Evolutionary conservation across 2,888 invertebrate species (phyloP), one percentile per base, ranked within the genome.

Genomic region (Eulithis prunata): DNA sequence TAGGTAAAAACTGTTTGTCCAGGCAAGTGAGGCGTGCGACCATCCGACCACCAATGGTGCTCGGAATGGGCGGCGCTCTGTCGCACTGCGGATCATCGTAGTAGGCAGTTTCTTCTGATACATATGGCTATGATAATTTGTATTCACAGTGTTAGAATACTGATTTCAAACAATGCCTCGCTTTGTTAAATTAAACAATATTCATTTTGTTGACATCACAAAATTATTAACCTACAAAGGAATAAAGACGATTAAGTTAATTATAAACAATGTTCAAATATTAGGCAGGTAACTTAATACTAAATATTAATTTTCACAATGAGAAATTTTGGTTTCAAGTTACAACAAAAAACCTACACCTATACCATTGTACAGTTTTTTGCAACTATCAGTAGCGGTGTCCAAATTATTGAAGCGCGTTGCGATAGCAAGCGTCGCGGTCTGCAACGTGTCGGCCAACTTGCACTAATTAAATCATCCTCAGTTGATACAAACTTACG

Each of bases 401-500:
- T 58, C 36, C 36, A 62, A 59, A 55, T 41, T 59, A 59, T 55
- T 36, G 4, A 28, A 57, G 10, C 53, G 41, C 45, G 49, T 45
- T 14, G 28, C 53, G 62, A 51, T 62, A 58, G 54, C 57, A 58
- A 49, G 56, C 65, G 46, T 52, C 52, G 65, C 55, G 62, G 65
- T 57, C 45, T 69, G 64, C 53, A 57, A 64, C 76, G 75, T 77
- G 75, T 76, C 80, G 71, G 66, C 71, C 66, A 65, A 70, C 64
- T 71, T 71, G 75, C 77, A 73, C 75, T 85, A 85, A 87, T 86
- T 85, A 85, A 87, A 87, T 87, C 83, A 85, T 85, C 78, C 82
- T 80, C 74, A 80, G 82, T 84, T 81, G 70, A 75, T 79, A 81
- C 21, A 21, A 21, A 21, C 78, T 83, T 78, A 76, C 71, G 72